Evolutionary conservation across 2,797 vertebrate genomes (phyloP), one percentile per base, ranked within the genome.

Genomic region (Zenarchopterus dispar): DNA sequence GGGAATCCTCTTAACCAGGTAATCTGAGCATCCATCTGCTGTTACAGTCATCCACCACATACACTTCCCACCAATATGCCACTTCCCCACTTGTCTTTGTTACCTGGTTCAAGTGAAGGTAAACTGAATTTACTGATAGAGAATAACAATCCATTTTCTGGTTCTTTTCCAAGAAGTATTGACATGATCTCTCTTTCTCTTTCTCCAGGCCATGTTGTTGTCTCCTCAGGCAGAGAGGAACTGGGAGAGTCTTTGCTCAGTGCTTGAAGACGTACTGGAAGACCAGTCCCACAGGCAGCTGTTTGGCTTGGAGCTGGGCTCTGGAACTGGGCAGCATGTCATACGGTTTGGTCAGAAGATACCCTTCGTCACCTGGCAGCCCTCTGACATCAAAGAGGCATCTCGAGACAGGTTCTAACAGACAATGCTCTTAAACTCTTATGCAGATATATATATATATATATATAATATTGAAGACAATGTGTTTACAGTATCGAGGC

Each of bases 241-340:
- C 82, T 92, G 91, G 88, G 81, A 90, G 62, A 50, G 21, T 24
- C 36, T 94, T 53, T 89, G 90, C 39, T 83, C 73, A 8, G 73
- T 92, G 43, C 88, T 94, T 18, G 78, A 88, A 56, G 89, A 89
- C 5, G 78, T 88, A 5, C 72, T 93, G 80, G 88, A 91, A 72
- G 74, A 81, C 0, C 86, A 90, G 80, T 88, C 90, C 18, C 80
- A 91, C 67, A 79, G 75, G 64, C 74, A 92, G 65, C 68, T 92
- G 36, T 86, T 91, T 2, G 91, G 77, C 54, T 73, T 93, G 10
- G 91, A 94, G 75, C 70, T 94, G 58, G 92, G 91, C 41, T 94
- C 93, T n/a, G 92, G 93, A 33, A 92, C 91, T 0, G 92, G 93
- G 11, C 93, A 93, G 64, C 91, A 93, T 51, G 76, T 93, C 28